phyloP scores from a whole-genome alignment of 2,797 vertebrate genomes.

The Leucoraja ocellata region DNA sequence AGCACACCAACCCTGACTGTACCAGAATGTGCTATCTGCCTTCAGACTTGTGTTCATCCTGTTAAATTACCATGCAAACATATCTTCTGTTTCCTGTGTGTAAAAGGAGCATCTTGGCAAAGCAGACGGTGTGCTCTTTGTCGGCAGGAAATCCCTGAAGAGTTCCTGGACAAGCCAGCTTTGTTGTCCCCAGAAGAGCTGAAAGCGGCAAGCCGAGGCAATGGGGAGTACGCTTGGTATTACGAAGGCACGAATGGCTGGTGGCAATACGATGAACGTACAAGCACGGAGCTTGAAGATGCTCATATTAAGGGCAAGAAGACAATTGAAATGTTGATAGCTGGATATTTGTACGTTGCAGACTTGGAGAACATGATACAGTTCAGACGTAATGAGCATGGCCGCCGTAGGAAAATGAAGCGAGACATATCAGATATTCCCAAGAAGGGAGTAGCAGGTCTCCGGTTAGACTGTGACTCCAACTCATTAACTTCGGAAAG shows the following conservation, averaged over 20 bases:
- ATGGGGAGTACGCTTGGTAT: conserved; percentile 81
- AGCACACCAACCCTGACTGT: conserved; percentile 69
- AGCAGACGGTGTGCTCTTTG: conserved; percentile 92
- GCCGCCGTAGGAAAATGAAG: conserved; percentile 88
- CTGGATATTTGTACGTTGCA: conserved; percentile 88
- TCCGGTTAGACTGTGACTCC: conserved; percentile 72
- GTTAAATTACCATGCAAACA: conserved; percentile 90
- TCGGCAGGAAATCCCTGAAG: conserved; percentile 88
- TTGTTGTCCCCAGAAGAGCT: conserved; percentile 86
- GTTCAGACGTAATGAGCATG: conserved; percentile 87
- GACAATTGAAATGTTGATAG: conserved; percentile 92
- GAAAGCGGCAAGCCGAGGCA: conserved; percentile 75
- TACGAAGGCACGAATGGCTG: conserved; percentile 96
- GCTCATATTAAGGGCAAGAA: conserved; percentile 85
- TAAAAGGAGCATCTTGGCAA: conserved; percentile 96
- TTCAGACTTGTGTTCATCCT: conserved; percentile 87
- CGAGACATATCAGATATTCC: conserved; percentile 80
- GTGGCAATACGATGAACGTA: conserved; percentile 97
- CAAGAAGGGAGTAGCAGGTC: conserved; percentile 88
- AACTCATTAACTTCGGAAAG: conserved; percentile 57
- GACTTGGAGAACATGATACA: conserved; percentile 97
- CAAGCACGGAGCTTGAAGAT: conserved; percentile 87
- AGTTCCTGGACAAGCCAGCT: conserved; percentile 88
- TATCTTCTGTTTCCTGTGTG: conserved; percentile 91
- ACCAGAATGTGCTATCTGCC: conserved; percentile 89